Evolutionary conservation across 2,113 vertebrate species (phyloP).

Genomic region (Melanerpes aurifrons): DNA sequence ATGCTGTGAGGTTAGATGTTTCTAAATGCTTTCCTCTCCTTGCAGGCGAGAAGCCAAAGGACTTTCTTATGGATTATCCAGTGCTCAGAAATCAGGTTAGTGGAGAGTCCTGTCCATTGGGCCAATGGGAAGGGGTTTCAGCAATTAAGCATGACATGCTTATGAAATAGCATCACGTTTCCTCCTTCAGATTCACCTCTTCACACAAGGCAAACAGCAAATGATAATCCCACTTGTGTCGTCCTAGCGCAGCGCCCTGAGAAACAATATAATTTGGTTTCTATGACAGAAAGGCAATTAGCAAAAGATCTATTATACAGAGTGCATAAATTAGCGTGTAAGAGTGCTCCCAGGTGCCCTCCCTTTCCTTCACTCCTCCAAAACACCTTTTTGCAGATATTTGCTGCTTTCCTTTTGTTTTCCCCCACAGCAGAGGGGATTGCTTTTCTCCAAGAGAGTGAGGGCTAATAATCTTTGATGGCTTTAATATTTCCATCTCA

Average conservation of each 20-base stretch:
- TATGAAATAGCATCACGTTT: background rate
- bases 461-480: background rate
- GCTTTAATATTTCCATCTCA: background rate
- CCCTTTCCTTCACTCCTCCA: constrained; percentile 27
- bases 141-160: background rate
- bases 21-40: constrained; percentile 48
- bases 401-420: background rate
- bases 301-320: constrained; percentile 57
- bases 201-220: background rate
- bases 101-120: constrained; percentile 25
- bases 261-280: constrained; percentile 65
- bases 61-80: constrained; percentile 75
- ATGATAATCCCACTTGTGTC: constrained; percentile 37
- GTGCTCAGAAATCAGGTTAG: constrained; percentile 82
- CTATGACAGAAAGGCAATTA: constrained; percentile 68
- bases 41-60: constrained; percentile 83
- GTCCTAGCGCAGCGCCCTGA: constrained; percentile 33
- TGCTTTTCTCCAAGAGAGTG: constrained; percentile 14
- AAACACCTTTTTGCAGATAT: constrained; percentile 56
- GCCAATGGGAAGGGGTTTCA: background rate
- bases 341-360: constrained; percentile 65
- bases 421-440: background rate
- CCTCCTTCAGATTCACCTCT: constrained; percentile 5
- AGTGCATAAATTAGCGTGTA: constrained; percentile 50
- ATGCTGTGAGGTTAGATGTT: background rate